Evolutionary conservation across 2,888 invertebrate genomes (phyloP).

Genomic region (Chalcis sispes): DNA sequence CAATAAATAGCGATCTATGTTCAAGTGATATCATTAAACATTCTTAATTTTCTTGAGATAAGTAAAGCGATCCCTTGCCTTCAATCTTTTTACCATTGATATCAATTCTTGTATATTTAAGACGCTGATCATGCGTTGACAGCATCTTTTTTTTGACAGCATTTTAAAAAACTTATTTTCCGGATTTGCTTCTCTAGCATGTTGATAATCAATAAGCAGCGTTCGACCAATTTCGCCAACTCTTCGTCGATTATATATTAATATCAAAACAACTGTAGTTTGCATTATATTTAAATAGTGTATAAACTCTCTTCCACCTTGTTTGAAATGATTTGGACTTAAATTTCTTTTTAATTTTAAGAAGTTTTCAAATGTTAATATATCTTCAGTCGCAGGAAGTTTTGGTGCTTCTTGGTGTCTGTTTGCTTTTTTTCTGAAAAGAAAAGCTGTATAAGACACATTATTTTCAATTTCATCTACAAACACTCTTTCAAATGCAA

Average conservation of each 20-base stretch:
- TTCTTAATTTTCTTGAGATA: not conserved
- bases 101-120: slow-evolving; percentile 4
- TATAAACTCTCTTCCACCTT: too few relatives aligned
- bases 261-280: not conserved
- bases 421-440: not conserved
- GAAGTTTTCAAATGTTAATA: not conserved
- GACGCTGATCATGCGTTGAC: not conserved
- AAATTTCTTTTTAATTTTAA: not conserved
- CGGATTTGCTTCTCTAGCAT: not conserved
- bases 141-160: not conserved
- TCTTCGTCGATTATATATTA: not conserved
- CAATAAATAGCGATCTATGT: not conserved
- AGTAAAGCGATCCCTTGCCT: not conserved
- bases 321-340: too few relatives aligned
- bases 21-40: not conserved
- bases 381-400: not conserved
- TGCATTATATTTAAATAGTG: not conserved
- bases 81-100: slow-evolving; percentile 7
- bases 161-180: slow-evolving; percentile 6
- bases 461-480: slow-evolving; percentile 13
- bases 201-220: not conserved
- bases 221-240: not conserved
- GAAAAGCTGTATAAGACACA: not conserved
- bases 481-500: slow-evolving; percentile 5
- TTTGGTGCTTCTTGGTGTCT: not conserved